Percentiles rank a stretch among this genome's conserved stretches.
These are phyloP conservation scores for Uria lomvia DNA, from an alignment of 2,113 vertebrate species.

Conservation along the genomic window DNA sequence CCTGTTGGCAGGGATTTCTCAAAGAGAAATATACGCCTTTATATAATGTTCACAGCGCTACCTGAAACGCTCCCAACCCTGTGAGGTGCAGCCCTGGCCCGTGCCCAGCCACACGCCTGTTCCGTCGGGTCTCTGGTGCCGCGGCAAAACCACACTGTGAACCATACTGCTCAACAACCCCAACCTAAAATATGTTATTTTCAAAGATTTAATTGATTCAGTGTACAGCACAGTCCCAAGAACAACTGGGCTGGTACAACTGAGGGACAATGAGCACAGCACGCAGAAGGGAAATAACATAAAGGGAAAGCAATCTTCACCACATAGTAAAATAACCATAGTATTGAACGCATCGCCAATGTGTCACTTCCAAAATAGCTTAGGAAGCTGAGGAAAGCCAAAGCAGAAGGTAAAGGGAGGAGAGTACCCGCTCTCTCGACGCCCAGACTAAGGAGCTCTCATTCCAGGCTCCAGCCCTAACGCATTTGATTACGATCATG, in stretches of 20 bases:
- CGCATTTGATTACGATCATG: accelerated
- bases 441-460: background rate
- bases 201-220: background rate
- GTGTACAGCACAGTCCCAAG: background rate
- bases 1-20: background rate
- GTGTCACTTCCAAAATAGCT: background rate
- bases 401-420: background rate
- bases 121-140: background rate
- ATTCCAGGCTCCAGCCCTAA: background rate
- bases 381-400: background rate
- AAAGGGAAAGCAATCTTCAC: background rate
- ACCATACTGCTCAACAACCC: background rate
- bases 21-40: accelerated
- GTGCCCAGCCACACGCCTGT: accelerated
- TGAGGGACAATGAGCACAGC: accelerated
- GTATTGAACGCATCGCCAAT: accelerated
- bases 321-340: accelerated
- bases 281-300: background rate
- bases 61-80: background rate
- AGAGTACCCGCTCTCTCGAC: accelerated
- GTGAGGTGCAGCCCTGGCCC: accelerated
- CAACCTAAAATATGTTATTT: background rate
- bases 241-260: background rate
- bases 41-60: accelerated
- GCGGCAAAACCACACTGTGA: accelerated